A percentile compares a stretch with the other conserved stretches of the same genome.
Evolutionary conservation across 2,113 vertebrate species (phyloP).

Genomic region (Chlamydotis undulata): DNA sequence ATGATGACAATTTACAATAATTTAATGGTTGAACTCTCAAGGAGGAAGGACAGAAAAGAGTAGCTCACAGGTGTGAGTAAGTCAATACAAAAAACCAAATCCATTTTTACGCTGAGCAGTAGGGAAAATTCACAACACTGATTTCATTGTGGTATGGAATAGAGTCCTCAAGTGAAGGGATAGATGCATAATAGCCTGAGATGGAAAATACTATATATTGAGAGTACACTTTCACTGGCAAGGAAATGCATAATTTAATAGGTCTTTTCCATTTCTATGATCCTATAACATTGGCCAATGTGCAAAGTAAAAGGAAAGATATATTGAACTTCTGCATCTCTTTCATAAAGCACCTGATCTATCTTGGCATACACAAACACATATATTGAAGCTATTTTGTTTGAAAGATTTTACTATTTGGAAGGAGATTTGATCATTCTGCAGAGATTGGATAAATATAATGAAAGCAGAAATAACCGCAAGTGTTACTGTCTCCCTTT

Average conservation of each 20-base stretch:
- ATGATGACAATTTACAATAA: background rate
- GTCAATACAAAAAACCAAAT: conserved; percentile 56
- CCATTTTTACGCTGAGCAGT: conserved; percentile 59
- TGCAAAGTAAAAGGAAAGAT: conserved; percentile 20
- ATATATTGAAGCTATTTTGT: conserved; percentile 17
- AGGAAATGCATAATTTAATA: conserved; percentile 25
- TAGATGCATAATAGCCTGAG: conserved; percentile 64
- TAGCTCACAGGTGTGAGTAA: conserved; percentile 59
- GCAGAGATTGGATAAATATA: background rate
- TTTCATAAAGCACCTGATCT: conserved; percentile 5
- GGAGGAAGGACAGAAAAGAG: conserved; percentile 45
- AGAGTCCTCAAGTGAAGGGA: conserved; percentile 59
- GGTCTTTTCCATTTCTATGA: conserved; percentile 31
- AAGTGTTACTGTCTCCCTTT: background rate
- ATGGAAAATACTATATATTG: conserved; percentile 55
- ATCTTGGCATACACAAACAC: background rate
- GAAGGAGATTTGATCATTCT: conserved; percentile 39
- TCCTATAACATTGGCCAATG: background rate
- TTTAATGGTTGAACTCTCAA: background rate
- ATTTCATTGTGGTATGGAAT: conserved; percentile 67
- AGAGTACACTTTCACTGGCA: background rate
- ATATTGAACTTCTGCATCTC: background rate
- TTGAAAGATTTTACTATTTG: conserved; percentile 44
- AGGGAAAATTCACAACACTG: conserved; percentile 66
- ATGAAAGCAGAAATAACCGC: conserved; percentile 20